These are phyloP conservation scores for Sepiola atlantica DNA, from an alignment of 2,888 invertebrate species.

Conservation along the genomic window DNA sequence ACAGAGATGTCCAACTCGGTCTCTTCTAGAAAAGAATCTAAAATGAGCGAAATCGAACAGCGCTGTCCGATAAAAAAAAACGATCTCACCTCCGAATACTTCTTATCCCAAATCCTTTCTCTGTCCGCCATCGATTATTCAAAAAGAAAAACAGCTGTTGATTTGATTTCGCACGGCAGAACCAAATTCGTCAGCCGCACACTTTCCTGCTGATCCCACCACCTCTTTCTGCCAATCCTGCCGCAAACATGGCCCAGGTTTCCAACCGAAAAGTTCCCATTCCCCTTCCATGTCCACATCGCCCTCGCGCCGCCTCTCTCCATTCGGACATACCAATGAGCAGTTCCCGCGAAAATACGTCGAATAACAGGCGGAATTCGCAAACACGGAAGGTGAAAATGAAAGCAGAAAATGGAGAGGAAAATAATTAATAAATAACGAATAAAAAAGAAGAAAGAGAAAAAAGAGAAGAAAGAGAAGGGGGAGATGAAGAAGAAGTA, in stretches of 20 bases:
- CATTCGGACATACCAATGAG: not conserved
- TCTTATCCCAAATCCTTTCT: not conserved
- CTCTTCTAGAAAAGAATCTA: not conserved
- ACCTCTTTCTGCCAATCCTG: not conserved
- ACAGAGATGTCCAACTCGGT: not conserved
- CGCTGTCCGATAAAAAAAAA: not conserved
- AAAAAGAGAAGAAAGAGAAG: not conserved
- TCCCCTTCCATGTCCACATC: no score
- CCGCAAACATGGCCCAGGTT: no score
- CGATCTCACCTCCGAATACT: no score
- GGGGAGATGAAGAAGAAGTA: no score
- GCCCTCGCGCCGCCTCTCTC: no score
- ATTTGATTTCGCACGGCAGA: not conserved
- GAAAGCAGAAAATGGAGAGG: not conserved
- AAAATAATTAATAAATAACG: slow-evolving; percentile 32
- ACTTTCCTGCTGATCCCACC: not conserved
- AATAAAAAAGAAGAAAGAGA: not conserved
- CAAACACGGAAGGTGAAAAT: not conserved
- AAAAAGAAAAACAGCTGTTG: not conserved
- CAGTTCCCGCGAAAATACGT: not conserved
- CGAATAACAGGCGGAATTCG: not conserved
- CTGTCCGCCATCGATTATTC: not conserved
- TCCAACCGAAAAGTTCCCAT: not conserved
- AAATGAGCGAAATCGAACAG: not conserved
- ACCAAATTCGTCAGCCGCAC: not conserved